Evolutionary conservation across 2,113 vertebrate species (phyloP), one percentile per base, ranked within the genome.

Genomic region (Empidonax traillii): DNA sequence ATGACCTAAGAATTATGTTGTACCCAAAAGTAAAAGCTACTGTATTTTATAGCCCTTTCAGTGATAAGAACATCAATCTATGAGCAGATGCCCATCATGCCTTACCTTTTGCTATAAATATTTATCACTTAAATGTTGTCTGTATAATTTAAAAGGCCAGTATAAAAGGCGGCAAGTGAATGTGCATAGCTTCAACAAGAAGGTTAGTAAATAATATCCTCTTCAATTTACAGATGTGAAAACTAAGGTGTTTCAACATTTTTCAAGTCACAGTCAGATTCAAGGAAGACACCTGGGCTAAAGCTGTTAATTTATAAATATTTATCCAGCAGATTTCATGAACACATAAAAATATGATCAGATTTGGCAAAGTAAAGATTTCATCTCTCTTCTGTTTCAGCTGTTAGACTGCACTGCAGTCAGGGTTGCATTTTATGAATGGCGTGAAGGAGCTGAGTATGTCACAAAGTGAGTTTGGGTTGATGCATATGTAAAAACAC

Each of bases 71-170:
- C 43, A 72, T 78, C 35, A 87, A 39, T 25, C 83, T 89, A 8
- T 51, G 31, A 91, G 39, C 39, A 93, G 73, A 74, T 87, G 65
- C 7, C 87, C 31, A 87, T 91, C 71, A 95, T 61, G 52, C 47
- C 75, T 91, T 95, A 69, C 49, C 66, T 93, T 72, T 68, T 68
- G 58, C 14, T 81, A 59, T 82, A 78, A 95, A 85, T 91, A 95
- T 94, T 90, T 93, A 83, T 80, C 51, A 77, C 43, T 87, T 95
- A 74, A 84, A 84, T 69, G 63, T 69, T 87, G 35, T 53, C 39
- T 81, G 41, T 93, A 72, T 87, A 93, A 95, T 95, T 95, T 87
- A 91, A 93, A 94, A 90, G 58, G 25, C 63, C 24, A 25, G 15
- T 52, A 76, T 72, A 66, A 90, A 94, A 92, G 47, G 37, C 19